phyloP scores from a whole-genome alignment of 1,140 invertebrate species.

The Dreissena polymorpha region DNA sequence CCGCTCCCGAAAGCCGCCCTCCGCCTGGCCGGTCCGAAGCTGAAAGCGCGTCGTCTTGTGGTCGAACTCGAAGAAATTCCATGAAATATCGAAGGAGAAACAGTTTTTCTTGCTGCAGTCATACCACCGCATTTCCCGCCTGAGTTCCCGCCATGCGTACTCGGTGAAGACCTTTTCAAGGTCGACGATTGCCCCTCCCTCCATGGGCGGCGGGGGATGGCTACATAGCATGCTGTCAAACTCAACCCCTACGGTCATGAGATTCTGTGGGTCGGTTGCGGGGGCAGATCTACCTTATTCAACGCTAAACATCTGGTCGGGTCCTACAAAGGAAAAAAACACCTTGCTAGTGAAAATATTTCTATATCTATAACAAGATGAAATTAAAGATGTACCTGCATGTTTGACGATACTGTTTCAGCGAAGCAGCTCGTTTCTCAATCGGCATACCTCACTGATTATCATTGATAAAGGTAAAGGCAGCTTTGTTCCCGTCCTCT shows the following conservation, averaged over 20 bases:
- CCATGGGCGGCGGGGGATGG: constrained; percentile 55
- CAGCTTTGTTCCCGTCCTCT: too few relatives aligned
- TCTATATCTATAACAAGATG: too few relatives aligned
- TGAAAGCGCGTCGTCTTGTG: constrained; percentile 64
- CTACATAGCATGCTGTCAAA: constrained; percentile 61
- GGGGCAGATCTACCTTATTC: too few relatives aligned
- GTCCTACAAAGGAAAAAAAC: too few relatives aligned
- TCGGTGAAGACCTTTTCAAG: constrained; percentile 65
- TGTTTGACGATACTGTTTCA: too few relatives aligned
- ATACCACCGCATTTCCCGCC: constrained; percentile 63
- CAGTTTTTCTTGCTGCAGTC: constrained; percentile 59
- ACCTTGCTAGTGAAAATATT: too few relatives aligned
- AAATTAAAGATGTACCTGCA: too few relatives aligned
- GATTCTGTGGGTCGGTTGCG: too few relatives aligned
- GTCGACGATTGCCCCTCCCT: constrained; percentile 64
- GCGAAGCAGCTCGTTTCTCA: too few relatives aligned
- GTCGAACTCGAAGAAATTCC: constrained; percentile 70
- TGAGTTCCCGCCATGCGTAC: constrained; percentile 67
- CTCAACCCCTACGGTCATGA: constrained; percentile 39
- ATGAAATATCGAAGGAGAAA: constrained; percentile 66
- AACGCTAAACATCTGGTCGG: too few relatives aligned
- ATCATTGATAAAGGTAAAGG: too few relatives aligned
- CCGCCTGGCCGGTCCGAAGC: constrained; percentile 43
- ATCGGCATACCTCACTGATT: too few relatives aligned
- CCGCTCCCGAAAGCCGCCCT: constrained; percentile 59